These are phyloP conservation scores for Heliconius sara DNA, from an alignment of 2,888 invertebrate genomes.

Conservation along the genomic window DNA sequence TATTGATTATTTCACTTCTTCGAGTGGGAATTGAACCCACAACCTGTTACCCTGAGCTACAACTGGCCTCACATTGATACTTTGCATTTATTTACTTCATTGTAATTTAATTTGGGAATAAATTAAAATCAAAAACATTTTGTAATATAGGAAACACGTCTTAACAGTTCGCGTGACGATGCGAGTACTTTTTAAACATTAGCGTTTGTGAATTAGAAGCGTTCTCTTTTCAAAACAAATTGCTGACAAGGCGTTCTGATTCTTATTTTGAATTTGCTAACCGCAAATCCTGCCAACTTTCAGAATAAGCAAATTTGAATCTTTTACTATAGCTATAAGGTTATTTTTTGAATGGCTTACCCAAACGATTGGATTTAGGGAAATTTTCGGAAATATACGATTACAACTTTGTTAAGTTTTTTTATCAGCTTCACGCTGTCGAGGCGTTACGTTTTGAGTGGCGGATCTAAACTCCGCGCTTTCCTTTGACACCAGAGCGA, in stretches of 20 bases:
- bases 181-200: constrained; percentile 74
- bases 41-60: too few species aligned
- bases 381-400: background rate
- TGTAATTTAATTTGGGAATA: too few species aligned
- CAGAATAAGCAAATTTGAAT: constrained; percentile 46
- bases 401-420: background rate
- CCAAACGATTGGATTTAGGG: background rate
- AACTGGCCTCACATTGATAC: too few species aligned
- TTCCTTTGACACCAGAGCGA: too few species aligned
- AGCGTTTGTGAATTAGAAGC: constrained; percentile 82
- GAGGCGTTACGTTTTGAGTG: too few species aligned
- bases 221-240: constrained; percentile 83
- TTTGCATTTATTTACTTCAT: too few species aligned
- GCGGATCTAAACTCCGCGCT: too few species aligned
- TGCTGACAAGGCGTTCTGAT: constrained; percentile 79
- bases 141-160: constrained; percentile 47
- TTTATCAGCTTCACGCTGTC: too few species aligned
- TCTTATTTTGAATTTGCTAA: constrained; percentile 74
- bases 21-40: too few species aligned
- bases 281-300: constrained; percentile 52
- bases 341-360: constrained; percentile 43
- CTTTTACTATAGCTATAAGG: constrained; percentile 46
- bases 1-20: too few species aligned
- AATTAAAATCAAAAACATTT: background rate
- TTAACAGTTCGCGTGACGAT: constrained; percentile 77